A percentile compares a stretch with the other conserved stretches of the same genome.
Conservation (phyloP, 2,888 invertebrate species). For the Cyclophora albipunctata region DNA sequence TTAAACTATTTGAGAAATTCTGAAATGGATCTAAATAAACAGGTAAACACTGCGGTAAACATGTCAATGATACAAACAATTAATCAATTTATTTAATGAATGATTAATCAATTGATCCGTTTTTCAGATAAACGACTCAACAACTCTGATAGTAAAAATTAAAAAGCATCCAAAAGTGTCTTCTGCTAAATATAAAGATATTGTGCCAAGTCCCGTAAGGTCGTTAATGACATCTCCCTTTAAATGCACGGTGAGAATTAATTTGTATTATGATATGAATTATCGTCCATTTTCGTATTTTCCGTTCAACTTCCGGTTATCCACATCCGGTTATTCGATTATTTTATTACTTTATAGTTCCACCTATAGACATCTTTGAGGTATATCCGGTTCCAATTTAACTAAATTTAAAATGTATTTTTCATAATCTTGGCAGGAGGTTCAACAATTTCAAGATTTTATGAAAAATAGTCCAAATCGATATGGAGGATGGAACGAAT, state of each 20-base stretch:
- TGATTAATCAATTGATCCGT: too few relatives aligned
- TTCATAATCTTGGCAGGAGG: constrained; percentile 46
- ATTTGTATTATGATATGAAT: not conserved
- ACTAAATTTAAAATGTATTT: too few relatives aligned
- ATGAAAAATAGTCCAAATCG: constrained; percentile 61
- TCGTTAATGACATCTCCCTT: constrained; percentile 51
- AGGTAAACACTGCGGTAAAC: constrained; percentile 25
- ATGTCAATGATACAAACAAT: too few relatives aligned
- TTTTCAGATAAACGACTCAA: constrained; percentile 28
- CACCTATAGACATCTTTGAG: too few relatives aligned
- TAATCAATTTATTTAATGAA: too few relatives aligned
- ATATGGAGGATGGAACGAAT: constrained; percentile 74
- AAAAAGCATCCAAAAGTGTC: constrained; percentile 23
- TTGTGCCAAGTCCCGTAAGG: constrained; percentile 57
- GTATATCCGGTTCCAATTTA: too few relatives aligned
- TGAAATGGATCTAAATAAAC: constrained; percentile 31
- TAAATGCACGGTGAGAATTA: constrained; percentile 41
- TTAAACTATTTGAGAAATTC: constrained; percentile 24
- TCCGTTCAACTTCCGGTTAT: not conserved
- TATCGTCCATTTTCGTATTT: constrained; percentile 1
- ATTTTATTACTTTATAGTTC: too few relatives aligned
- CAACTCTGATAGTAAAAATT: constrained; percentile 4
- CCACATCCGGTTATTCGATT: too few relatives aligned
- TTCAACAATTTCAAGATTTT: constrained; percentile 72
- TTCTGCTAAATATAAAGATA: constrained; percentile 37